Conservation (phyloP, 2,888 invertebrate genomes). For the Aphelenchoides bicaudatus region DNA sequence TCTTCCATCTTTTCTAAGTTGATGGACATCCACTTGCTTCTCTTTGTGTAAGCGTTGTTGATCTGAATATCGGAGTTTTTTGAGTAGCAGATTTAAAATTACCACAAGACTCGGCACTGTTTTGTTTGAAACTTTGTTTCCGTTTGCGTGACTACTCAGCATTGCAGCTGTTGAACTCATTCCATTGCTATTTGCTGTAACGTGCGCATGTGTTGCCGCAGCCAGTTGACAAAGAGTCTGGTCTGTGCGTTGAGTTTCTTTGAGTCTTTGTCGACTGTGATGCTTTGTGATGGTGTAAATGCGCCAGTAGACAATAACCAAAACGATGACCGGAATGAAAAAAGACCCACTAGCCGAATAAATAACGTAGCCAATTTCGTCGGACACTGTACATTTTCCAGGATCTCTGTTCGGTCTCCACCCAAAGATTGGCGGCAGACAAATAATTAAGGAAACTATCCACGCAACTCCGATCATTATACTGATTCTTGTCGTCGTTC, state of each 20-base stretch:
- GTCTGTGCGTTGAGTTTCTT: conserved; percentile 56
- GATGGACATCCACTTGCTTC: conserved; percentile 21
- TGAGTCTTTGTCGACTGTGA: conserved; percentile 53
- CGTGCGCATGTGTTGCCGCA: conserved; percentile 24
- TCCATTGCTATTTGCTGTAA: conserved; percentile 11
- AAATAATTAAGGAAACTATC: conserved; percentile 57
- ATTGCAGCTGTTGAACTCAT: conserved; percentile 9
- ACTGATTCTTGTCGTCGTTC: conserved; percentile 54
- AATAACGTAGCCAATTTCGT: conserved; percentile 61
- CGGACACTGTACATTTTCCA: conserved; percentile 37
- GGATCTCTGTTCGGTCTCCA: conserved; percentile 50
- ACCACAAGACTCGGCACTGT: conserved; percentile 13
- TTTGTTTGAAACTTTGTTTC: conserved; percentile 14
- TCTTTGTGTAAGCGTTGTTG: conserved; percentile 5
- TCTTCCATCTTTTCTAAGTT: conserved; percentile 24
- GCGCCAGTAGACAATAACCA: conserved; percentile 58
- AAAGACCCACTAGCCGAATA: conserved; percentile 97
- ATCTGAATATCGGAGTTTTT: conserved; percentile 1
- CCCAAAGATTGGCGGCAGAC: conserved; percentile 58
- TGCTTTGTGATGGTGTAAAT: conserved; percentile 58
- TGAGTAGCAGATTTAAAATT: neutral
- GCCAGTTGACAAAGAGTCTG: conserved; percentile 49
- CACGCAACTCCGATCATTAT: conserved; percentile 58
- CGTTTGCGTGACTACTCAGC: conserved; percentile 13
- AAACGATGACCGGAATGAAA: conserved; percentile 86